A percentile compares a stretch with the other conserved stretches of the same genome.
phyloP scores from a whole-genome alignment of 2,797 vertebrate genomes.

The Eidolon dupreanum region DNA sequence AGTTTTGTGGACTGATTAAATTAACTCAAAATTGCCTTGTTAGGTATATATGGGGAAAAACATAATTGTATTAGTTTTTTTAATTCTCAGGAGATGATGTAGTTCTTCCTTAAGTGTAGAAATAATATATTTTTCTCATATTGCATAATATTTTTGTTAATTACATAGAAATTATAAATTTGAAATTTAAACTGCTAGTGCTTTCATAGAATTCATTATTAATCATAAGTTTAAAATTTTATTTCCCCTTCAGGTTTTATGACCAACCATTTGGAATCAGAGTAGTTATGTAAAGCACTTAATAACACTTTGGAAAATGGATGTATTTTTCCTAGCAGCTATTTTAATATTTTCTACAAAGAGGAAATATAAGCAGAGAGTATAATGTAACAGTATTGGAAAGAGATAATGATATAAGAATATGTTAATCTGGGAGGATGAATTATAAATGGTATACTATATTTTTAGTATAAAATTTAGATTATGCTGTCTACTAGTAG shows the following conservation, averaged over 20 bases:
- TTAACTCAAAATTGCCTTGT: slow-evolving; percentile 59
- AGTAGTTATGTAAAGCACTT: slow-evolving; percentile 59
- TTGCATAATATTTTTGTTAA: slow-evolving; percentile 73
- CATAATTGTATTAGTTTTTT: slow-evolving; percentile 27
- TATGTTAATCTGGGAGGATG: not conserved
- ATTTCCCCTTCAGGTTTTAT: slow-evolving; percentile 30
- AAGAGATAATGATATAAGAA: not conserved
- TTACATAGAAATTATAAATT: slow-evolving; percentile 63
- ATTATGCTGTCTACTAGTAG: not conserved
- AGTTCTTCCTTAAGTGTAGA: slow-evolving; percentile 46
- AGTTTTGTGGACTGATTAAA: slow-evolving; percentile 23
- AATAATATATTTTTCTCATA: slow-evolving; percentile 65
- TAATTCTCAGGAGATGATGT: slow-evolving; percentile 54
- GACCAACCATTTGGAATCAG: slow-evolving; percentile 64
- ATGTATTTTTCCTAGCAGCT: slow-evolving; percentile 50
- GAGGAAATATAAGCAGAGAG: slow-evolving; percentile 26
- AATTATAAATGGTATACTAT: not conserved
- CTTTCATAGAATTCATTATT: slow-evolving; percentile 46
- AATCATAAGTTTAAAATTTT: slow-evolving; percentile 41
- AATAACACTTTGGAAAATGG: slow-evolving; percentile 51
- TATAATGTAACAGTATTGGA: slow-evolving; percentile 57
- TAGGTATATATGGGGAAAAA: slow-evolving; percentile 37
- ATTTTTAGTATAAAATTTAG: slow-evolving; percentile 47
- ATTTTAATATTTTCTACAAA: slow-evolving; percentile 62
- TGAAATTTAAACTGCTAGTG: slow-evolving; percentile 44